Conservation (phyloP, 53 echinoderm and acorn worm genomes). For the Antedon mediterranea region DNA sequence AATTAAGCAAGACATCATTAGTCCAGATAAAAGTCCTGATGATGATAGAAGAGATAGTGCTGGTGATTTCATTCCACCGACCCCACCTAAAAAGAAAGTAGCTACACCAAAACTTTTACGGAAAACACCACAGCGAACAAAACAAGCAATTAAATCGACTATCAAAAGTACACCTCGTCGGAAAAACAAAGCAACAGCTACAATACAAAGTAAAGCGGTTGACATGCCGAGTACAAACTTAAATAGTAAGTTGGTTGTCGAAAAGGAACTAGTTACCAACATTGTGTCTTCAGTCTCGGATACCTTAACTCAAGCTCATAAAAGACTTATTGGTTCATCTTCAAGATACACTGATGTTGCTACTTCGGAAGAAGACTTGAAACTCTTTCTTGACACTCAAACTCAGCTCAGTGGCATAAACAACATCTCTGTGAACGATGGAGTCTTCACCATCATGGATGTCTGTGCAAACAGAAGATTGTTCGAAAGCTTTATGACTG, state of each 20-base stretch:
- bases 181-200: neutral
- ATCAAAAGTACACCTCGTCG: neutral
- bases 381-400: neutral
- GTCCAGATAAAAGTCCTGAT: neutral
- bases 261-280: too few relatives aligned
- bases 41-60: slow-evolving; percentile 34
- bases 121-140: slow-evolving; percentile 5
- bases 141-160: slow-evolving; percentile 8
- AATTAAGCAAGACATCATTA: neutral
- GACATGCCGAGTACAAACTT: neutral
- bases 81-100: slow-evolving; percentile 30
- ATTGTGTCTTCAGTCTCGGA: too few relatives aligned
- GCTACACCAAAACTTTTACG: slow-evolving; percentile 34
- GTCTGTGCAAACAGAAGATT: slow-evolving; percentile 71
- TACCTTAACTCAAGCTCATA: too few relatives aligned
- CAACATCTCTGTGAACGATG: slow-evolving; percentile 31
- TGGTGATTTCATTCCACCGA: slow-evolving; percentile 60
- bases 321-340: neutral
- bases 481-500: slow-evolving; percentile 61
- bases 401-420: slow-evolving; percentile 4
- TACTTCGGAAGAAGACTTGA: neutral
- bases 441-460: slow-evolving; percentile 75
- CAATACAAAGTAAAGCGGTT: neutral
- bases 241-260: too few relatives aligned
- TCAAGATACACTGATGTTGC: neutral